These are phyloP conservation scores for Glossosoma conforme DNA, from an alignment of 1,140 invertebrate species.

Conservation along the genomic window DNA sequence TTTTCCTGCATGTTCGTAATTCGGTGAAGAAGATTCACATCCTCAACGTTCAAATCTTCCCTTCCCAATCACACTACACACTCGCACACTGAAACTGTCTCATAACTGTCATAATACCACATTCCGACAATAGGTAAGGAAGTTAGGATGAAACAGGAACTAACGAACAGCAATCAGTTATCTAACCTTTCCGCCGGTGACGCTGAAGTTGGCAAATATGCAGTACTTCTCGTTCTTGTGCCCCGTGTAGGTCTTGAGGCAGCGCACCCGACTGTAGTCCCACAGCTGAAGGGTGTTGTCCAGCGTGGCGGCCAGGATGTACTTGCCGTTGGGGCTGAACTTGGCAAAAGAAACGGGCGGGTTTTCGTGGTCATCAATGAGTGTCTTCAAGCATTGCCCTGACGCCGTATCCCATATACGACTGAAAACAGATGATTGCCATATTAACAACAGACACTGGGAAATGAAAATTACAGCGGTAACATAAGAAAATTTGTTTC, in stretches of 20 bases:
- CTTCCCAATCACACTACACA: no score
- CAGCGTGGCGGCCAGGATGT: constrained; percentile 95
- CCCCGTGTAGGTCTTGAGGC: constrained; percentile 95
- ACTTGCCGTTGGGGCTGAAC: constrained; percentile 99
- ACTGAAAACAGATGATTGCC: constrained; percentile 67
- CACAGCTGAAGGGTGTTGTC: constrained; percentile 98
- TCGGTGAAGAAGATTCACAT: background rate
- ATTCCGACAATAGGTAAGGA: no score
- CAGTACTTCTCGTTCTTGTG: constrained; percentile 99
- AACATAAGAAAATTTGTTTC: no score
- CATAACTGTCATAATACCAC: no score
- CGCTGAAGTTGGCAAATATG: constrained; percentile 99
- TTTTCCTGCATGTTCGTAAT: no score
- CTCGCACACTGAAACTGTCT: no score
- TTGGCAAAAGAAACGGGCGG: constrained; percentile 99
- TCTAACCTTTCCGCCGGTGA: constrained; percentile 94
- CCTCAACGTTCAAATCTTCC: no score
- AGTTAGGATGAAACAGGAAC: background rate
- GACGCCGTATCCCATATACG: constrained; percentile 99
- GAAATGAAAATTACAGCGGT: no score
- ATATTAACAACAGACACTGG: no score
- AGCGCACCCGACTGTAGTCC: constrained; percentile 98
- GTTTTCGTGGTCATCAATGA: constrained; percentile 97
- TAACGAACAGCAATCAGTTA: background rate
- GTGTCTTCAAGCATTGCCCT: constrained; percentile 97